Conservation (phyloP, 2,888 invertebrate genomes). For the Troglohyphantes excavatus region DNA sequence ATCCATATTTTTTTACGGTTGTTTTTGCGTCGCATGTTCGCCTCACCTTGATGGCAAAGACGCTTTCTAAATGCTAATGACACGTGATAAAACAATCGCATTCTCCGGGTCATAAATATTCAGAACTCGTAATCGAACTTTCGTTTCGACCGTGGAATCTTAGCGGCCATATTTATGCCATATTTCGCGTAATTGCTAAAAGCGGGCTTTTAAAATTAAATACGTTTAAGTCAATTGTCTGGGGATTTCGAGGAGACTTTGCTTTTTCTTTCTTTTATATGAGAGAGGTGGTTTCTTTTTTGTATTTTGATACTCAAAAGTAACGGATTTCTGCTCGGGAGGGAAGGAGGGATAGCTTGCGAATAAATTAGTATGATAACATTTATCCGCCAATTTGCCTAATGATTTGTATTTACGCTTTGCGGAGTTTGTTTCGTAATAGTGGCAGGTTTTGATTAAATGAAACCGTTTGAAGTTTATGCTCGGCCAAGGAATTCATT, state of each 20-base stretch:
- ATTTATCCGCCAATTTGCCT: slow-evolving; percentile 29
- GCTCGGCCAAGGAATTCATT: background rate
- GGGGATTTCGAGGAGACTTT: background rate
- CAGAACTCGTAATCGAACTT: slow-evolving; percentile 21
- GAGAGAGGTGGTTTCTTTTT: background rate
- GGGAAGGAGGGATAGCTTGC: background rate
- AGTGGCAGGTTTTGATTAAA: background rate
- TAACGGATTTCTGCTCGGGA: background rate
- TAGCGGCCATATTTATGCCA: background rate
- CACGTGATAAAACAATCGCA: slow-evolving; percentile 15
- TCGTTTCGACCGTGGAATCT: slow-evolving; percentile 27
- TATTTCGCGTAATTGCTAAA: background rate
- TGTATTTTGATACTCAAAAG: background rate
- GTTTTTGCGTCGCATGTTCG: background rate
- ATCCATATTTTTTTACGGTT: slow-evolving; percentile 6
- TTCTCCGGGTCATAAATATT: slow-evolving; percentile 51
- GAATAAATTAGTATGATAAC: slow-evolving; percentile 20
- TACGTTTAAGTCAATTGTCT: slow-evolving; percentile 39
- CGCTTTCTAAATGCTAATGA: slow-evolving; percentile 57
- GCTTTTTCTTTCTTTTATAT: slow-evolving; percentile 4
- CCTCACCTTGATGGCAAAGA: slow-evolving; percentile 14
- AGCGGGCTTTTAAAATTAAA: slow-evolving; percentile 12
- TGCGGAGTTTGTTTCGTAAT: background rate
- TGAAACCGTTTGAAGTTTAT: background rate
- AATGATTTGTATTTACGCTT: slow-evolving; percentile 31